A percentile compares a stretch with the other conserved stretches of the same genome.
Conservation (phyloP, 2,797 vertebrate genomes). For the Anas flavirostris region DNA sequence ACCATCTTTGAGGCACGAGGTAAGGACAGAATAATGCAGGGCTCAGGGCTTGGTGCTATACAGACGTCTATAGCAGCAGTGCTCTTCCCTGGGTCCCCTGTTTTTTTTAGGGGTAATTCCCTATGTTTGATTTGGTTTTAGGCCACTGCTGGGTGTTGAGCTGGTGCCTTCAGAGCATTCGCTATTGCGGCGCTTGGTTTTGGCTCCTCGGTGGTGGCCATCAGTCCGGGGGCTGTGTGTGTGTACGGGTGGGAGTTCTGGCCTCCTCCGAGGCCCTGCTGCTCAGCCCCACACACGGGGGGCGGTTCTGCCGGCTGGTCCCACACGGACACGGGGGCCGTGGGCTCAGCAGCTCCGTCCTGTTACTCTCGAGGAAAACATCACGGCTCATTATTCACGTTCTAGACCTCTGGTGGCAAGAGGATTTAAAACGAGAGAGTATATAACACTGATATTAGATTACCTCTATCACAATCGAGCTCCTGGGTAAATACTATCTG, state of each 20-base stretch:
- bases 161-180: background rate
- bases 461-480: background rate
- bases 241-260: background rate
- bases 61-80: background rate
- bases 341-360: background rate
- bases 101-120: background rate
- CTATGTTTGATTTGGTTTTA: background rate
- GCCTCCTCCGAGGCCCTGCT: background rate
- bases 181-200: background rate
- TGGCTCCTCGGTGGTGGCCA: background rate
- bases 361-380: background rate
- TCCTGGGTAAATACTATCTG: background rate
- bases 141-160: background rate
- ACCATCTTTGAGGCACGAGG: accelerated
- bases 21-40: background rate
- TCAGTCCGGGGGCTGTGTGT: accelerated
- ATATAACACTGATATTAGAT: background rate
- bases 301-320: background rate
- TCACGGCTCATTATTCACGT: background rate
- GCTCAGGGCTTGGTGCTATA: background rate
- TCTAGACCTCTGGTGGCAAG: background rate
- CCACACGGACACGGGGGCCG: accelerated
- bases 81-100: background rate
- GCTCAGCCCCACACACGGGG: background rate
- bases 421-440: background rate